These are phyloP conservation scores for Phocides pigmalion DNA, from an alignment of 1,140 invertebrate species.

Conservation along the genomic window DNA sequence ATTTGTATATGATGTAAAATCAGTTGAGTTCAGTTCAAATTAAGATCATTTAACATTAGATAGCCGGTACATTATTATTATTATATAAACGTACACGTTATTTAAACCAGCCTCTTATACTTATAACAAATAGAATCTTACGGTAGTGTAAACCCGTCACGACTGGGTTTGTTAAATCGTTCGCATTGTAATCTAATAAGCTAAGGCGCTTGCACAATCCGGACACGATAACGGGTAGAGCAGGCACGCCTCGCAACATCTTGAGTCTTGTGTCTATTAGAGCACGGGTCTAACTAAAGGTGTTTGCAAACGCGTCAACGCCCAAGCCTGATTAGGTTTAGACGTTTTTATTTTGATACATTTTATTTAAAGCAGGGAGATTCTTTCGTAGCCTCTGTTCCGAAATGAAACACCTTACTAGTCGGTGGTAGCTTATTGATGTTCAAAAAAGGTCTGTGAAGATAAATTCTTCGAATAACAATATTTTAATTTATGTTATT, in stretches of 20 bases:
- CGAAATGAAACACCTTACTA: too few relatives aligned
- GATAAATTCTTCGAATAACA: too few relatives aligned
- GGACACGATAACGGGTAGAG: constrained; percentile 7
- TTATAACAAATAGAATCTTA: constrained; percentile 13
- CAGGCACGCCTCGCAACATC: constrained; percentile 9
- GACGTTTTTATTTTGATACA: not conserved
- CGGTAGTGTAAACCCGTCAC: constrained; percentile 26
- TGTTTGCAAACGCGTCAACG: constrained; percentile 11
- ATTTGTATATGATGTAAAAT: too few relatives aligned
- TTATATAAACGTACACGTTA: constrained; percentile 10
- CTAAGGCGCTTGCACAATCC: constrained; percentile 15
- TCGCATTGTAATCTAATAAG: not conserved
- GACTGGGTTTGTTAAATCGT: constrained; percentile 18
- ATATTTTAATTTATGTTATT: too few relatives aligned
- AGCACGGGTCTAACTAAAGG: constrained; percentile 9
- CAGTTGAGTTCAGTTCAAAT: too few relatives aligned
- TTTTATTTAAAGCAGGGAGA: too few relatives aligned
- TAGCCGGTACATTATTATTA: too few relatives aligned
- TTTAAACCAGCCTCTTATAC: constrained; percentile 6
- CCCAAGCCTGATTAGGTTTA: constrained; percentile 6
- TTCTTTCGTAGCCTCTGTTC: too few relatives aligned
- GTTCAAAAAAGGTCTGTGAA: too few relatives aligned
- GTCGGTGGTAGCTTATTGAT: too few relatives aligned
- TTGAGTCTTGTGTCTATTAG: not conserved
- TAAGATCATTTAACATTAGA: too few relatives aligned